Conservation (phyloP, 2,888 invertebrate species). For the Apocheima hispidaria region DNA sequence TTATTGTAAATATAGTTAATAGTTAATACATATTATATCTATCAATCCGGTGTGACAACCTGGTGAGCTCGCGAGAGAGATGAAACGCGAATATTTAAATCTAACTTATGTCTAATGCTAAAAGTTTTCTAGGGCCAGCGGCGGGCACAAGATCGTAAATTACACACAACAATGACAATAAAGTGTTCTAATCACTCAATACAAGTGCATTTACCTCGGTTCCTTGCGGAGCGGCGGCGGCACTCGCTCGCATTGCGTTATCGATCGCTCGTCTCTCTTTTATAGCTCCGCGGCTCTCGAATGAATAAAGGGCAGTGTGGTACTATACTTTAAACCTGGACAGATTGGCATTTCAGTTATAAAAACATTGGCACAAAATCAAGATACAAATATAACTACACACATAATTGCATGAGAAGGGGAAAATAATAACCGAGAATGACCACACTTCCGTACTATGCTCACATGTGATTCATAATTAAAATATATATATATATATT, state of each 20-base stretch:
- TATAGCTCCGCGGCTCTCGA: conserved; percentile 72
- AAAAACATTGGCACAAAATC: conserved; percentile 71
- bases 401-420: conserved; percentile 44
- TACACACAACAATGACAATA: conserved; percentile 39
- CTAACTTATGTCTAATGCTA: conserved; percentile 40
- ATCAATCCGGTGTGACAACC: conserved; percentile 58
- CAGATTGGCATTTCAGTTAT: conserved; percentile 77
- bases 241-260: conserved; percentile 42
- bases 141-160: conserved; percentile 24
- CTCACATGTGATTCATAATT: conserved; percentile 22
- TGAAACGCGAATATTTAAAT: conserved; percentile 43
- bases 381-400: conserved; percentile 49
- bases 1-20: conserved; percentile 61
- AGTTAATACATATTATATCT: conserved; percentile 66
- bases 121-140: conserved; percentile 29
- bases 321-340: conserved; percentile 79
- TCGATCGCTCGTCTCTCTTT: conserved; percentile 62
- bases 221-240: conserved; percentile 71
- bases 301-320: conserved; percentile 81
- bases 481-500: conserved; percentile 26
- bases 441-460: conserved; percentile 73
- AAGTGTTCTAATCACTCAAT: conserved; percentile 66
- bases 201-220: conserved; percentile 80
- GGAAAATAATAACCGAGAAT: conserved; percentile 44
- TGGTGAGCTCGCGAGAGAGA: conserved; percentile 60